Evolutionary conservation across 2,888 invertebrate genomes (phyloP).

Genomic region (Pseudococcus viburni): DNA sequence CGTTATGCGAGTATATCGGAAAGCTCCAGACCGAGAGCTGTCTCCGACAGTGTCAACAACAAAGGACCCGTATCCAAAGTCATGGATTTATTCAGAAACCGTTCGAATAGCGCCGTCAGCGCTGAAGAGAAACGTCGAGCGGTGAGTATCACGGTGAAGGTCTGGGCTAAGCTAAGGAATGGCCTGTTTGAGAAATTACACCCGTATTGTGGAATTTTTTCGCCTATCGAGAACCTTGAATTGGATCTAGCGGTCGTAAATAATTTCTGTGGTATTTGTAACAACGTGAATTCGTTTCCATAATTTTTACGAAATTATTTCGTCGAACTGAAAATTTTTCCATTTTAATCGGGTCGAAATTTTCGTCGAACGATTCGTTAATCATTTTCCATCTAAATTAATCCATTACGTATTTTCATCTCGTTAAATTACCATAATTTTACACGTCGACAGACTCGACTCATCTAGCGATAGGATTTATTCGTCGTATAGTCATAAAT

Average conservation of each 20-base stretch:
- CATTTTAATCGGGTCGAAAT: background rate
- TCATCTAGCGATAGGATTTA: background rate
- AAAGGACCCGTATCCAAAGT: constrained; percentile 88
- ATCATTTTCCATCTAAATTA: background rate
- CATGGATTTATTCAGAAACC: constrained; percentile 89
- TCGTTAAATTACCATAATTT: background rate
- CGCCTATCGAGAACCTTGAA: background rate
- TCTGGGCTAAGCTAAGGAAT: background rate
- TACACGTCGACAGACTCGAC: background rate
- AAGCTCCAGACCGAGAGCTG: constrained; percentile 69
- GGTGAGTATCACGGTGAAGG: constrained; percentile 73
- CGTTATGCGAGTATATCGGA: constrained; percentile 67
- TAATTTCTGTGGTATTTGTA: background rate
- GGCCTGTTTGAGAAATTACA: background rate
- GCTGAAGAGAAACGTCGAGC: constrained; percentile 81
- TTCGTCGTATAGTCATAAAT: background rate
- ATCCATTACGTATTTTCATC: background rate
- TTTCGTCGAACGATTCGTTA: background rate
- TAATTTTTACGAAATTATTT: background rate
- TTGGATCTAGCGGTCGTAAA: background rate
- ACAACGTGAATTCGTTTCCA: background rate
- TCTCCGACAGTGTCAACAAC: constrained; percentile 69
- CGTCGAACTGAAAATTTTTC: background rate
- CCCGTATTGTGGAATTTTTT: background rate
- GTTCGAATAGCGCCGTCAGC: constrained; percentile 80